phyloP scores from a whole-genome alignment of 2,797 vertebrate genomes.

The Agapornis canus region DNA sequence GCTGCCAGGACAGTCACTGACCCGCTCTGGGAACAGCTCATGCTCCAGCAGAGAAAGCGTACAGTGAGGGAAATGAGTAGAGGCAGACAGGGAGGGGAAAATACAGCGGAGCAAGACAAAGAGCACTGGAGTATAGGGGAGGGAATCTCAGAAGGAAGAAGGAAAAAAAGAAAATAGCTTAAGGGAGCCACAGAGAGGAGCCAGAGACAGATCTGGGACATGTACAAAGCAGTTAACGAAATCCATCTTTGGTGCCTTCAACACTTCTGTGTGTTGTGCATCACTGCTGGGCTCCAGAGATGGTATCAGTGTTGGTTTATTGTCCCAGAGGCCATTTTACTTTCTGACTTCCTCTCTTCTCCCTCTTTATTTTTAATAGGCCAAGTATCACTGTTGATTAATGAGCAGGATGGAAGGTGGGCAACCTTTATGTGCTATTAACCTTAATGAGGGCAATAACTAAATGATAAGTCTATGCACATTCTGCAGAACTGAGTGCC shows the following conservation, averaged over 20 bases:
- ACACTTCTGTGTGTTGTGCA: background rate
- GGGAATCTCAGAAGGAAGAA: background rate
- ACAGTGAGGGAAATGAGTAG: background rate
- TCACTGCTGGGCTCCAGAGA: background rate
- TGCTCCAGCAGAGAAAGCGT: background rate
- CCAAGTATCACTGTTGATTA: background rate
- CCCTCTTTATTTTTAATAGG: background rate
- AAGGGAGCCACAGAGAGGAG: background rate
- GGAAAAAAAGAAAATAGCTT: background rate
- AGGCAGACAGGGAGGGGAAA: background rate
- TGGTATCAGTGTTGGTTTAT: background rate
- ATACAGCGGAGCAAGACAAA: background rate
- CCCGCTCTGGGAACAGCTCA: rapidly evolving
- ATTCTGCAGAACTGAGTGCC: background rate
- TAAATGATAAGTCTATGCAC: background rate
- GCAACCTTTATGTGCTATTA: background rate
- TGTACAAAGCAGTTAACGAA: background rate
- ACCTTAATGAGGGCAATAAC: background rate
- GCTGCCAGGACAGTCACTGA: rapidly evolving
- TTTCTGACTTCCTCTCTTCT: background rate
- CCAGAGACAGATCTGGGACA: background rate
- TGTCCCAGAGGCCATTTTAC: background rate
- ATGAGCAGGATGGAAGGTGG: background rate
- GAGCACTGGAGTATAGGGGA: background rate
- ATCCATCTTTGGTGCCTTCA: background rate